Evolutionary conservation across 2,113 vertebrate species (phyloP).

Genomic region (Lamprologus callipterus): DNA sequence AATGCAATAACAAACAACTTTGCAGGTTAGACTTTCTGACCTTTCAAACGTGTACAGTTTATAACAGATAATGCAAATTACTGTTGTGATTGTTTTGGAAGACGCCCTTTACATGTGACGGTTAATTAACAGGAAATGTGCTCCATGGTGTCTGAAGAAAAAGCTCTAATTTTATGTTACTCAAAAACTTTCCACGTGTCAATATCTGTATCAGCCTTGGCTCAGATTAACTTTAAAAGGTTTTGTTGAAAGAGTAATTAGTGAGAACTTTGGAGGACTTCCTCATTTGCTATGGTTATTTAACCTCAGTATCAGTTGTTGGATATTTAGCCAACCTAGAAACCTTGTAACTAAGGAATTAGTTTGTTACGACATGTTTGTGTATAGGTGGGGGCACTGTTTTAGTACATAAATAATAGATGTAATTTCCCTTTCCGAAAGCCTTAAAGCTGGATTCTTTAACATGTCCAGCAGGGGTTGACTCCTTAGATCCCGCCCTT

Average conservation of each 20-base stretch:
- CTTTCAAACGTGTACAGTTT: not conserved
- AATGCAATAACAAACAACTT: not conserved
- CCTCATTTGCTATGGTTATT: not conserved
- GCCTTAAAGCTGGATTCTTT: not conserved
- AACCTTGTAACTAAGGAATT: not conserved
- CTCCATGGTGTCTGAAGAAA: accelerated
- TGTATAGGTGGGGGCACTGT: not conserved
- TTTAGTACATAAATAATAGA: not conserved
- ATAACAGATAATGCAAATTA: not conserved
- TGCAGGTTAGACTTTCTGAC: not conserved
- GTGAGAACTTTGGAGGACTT: not conserved
- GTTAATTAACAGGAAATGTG: not conserved
- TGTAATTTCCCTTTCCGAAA: not conserved
- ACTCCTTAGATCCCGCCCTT: not conserved
- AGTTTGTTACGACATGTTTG: not conserved
- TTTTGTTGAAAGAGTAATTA: not conserved
- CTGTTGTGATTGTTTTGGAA: not conserved
- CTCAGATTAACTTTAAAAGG: not conserved
- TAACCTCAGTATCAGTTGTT: not conserved
- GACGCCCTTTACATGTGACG: accelerated
- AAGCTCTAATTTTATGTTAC: not conserved
- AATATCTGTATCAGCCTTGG: not conserved
- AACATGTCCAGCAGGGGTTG: not conserved
- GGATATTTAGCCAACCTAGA: not conserved
- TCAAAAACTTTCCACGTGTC: not conserved